Base-by-base conservation (phyloP, 2,113 vertebrate species). In the Reinhardtius hippoglossoides region DNA sequence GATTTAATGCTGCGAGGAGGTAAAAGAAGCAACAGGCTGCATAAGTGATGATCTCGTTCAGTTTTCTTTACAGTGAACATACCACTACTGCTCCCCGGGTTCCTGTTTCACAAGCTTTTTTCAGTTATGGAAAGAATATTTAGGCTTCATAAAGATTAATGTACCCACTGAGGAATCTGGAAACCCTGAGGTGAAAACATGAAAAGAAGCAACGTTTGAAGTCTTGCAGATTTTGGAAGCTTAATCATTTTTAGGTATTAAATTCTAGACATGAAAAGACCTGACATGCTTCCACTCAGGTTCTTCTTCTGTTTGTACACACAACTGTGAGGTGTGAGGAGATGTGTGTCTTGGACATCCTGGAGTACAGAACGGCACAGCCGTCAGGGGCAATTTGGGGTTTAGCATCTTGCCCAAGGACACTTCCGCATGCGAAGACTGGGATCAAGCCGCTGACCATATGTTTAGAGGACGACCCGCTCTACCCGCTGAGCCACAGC, bases 211-310 rank as follows among this genome's bases (percentile, higher is more conserved):
- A 12, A 6, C 20, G 13, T 20, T 9, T 71, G 24, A 64, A 20
- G 42, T 63, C 63, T 68, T 37, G 37, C 61, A 64, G 50, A 15
- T 52, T 75, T 31, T 50, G 26, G 14, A 55, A 67, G 15, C 16
- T 67, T 16, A 58, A 48, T 57, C 6, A 60, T 35, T 44, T 16
- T 10, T 14, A 35, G 12, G 10, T 9, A 12, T 42, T 42, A 20
- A 10, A 35, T 42, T 27, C 10, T 48, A 2, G 24, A 70, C 10
- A 3, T 35, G 24, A 16, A 16, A 6, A 50, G 15, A 50, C 16
- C 16, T 50, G 46, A 50, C 6, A 2, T 50, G 46, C 48, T 12
- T 23, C 2, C 7, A 1, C 5, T 10, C 35, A 6, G 44, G 44
- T 60, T 60, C 1, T n/a, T 13, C 40, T 42, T 42, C 9, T 13